Conservation (phyloP, 2,797 vertebrate genomes). For the Chloroceryle inda region DNA sequence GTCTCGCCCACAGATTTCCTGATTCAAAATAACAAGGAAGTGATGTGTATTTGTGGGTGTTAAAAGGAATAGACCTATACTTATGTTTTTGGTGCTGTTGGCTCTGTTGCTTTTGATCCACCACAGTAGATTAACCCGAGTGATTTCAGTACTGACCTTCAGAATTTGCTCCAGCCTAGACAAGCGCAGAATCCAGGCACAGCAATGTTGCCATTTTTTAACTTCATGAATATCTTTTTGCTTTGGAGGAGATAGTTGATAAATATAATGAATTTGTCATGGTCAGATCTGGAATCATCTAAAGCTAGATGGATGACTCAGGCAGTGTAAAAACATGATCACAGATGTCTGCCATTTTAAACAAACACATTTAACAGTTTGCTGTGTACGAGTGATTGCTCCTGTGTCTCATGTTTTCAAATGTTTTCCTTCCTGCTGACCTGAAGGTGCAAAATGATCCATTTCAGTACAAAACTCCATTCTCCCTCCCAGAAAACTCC, state of each 20-base stretch:
- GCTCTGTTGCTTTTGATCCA: constrained; percentile 8
- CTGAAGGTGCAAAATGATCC: background rate
- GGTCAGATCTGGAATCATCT: background rate
- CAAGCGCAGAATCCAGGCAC: background rate
- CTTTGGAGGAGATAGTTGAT: background rate
- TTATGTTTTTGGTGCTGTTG: background rate
- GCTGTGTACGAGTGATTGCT: background rate
- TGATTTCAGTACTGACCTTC: background rate
- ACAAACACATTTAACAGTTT: background rate
- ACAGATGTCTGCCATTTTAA: background rate
- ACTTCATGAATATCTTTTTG: background rate
- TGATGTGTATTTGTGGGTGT: background rate
- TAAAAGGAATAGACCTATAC: background rate
- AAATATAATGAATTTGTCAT: background rate
- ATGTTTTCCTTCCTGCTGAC: background rate
- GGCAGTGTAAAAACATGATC: constrained; percentile 15
- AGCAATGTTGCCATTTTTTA: background rate
- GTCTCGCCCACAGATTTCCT: constrained; percentile 11
- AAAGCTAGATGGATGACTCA: constrained; percentile 19
- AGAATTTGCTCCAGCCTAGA: background rate
- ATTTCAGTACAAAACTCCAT: background rate
- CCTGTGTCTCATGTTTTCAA: background rate
- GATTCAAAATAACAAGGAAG: constrained; percentile 14
- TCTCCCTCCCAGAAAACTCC: background rate
- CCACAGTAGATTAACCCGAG: background rate